Base-by-base conservation (phyloP, 35 echinoderm and acorn worm species). In the Strongylocentrotus purpuratus region DNA sequence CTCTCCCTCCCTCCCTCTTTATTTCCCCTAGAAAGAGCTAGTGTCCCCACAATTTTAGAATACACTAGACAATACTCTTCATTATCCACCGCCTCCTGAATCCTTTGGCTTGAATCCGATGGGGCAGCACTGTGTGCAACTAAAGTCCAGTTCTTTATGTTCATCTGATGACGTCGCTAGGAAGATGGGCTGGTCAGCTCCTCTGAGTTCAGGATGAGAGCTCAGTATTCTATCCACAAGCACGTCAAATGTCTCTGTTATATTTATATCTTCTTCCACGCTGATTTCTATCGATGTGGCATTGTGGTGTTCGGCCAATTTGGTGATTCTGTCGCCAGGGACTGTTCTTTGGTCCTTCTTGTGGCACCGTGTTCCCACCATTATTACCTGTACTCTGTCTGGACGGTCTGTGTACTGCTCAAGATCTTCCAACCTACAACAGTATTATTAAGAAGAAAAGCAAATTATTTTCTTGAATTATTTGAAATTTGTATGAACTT, bases 301-400 rank as follows among this genome's bases (percentile, higher is more conserved):
- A 31, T 96, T 94, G 55, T 95, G 55, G 87, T 98, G 94, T 18
- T 95, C 96, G 15, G 95, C 96, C n/a, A 94, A 94, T 9, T 48
- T 52, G 18, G 47, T 70, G 32, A 96, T 45, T 61, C 92, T 94
- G 18, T 95, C 92, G 33, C 94, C 94, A 15, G 46, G n/a, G 12
- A 98, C 97, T 48, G 91, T 86, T 94, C 97, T 93, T n/a, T 98
- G 45, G 18, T 60, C 94, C 7, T 86, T 61, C 32, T 91, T 95
- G 61, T 98, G 97, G 86, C 97, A 96, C 78, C 95, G 94, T 8
- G 97, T 97, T 95, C 97, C 97, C 7, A 98, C 94, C 0, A 98
- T 85, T 17, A 98, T 15, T 15, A 93, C 85, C 95, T 95, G 90
- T 4, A 97, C 88, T 28, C 85, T 78, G 18, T 86, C 33, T 45